Evolutionary conservation across 1,140 invertebrate species (phyloP), one percentile per base, ranked within the genome.

Genomic region (Lithobius niger): DNA sequence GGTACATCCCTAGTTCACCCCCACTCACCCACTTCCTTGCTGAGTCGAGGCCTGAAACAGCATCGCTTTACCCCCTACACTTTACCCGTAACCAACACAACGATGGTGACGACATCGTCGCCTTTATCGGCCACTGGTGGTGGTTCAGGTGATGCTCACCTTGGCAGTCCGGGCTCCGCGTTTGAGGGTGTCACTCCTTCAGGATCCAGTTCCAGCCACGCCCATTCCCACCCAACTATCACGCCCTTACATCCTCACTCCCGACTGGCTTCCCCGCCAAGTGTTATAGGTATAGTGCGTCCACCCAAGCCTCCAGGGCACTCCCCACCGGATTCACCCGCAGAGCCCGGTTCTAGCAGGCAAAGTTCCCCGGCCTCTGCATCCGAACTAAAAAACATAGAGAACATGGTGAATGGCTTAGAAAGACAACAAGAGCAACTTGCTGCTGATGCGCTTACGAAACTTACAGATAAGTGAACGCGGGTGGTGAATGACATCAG

Each of bases 321-420:
- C n/a, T 22, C 43, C 21, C 27, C 44, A 3, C 36, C 57, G 47
- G 36, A 45, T 21, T 28, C 60, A 53, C 52, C 63, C 58, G 53
- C 62, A 3, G 60, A 28, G 24, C 31, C 26, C 28, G 31, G 40
- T 18, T 26, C 53, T 48, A 26, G 47, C 13, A 27, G 40, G 47
- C 40, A n/a, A 16, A 28, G 52, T 58, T 62, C 43, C 60, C 60
- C 21, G 52, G 66, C 61, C 6, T 61, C 65, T 21, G 64, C 69
- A 16, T 71, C 70, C 60, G 89, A 94, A 71, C 77, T 96, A 55
- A 93, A 93, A 71, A 92, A 83, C 70, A 96, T 96, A 71, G 90
- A 96, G 71, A 91, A 92, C 67, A 95, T 94, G 90, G 88, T 95
- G 57, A 94, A 94, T 71, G 90, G 89, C 0, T 73, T 95, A 25